These are phyloP conservation scores for Troglohyphantes excavatus DNA, from an alignment of 2,888 invertebrate species.

Conservation along the genomic window DNA sequence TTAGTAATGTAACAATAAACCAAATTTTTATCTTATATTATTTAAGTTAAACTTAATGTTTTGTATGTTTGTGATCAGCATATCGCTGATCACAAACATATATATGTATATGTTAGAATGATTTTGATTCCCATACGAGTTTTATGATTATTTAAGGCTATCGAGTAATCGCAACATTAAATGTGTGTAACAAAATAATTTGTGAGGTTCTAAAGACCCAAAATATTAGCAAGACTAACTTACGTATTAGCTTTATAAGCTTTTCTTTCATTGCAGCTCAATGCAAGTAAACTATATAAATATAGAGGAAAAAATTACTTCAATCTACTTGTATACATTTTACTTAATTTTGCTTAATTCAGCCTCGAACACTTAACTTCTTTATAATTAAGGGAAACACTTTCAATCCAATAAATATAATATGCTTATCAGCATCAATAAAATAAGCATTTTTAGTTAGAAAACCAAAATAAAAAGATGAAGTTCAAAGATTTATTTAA, in stretches of 20 bases:
- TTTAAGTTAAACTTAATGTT: too few species aligned
- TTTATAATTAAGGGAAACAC: neutral
- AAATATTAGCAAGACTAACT: slow-evolving; percentile 42
- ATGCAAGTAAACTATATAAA: slow-evolving; percentile 44
- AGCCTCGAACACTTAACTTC: neutral
- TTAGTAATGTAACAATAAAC: too few species aligned
- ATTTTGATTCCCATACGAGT: too few species aligned
- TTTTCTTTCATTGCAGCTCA: slow-evolving; percentile 41
- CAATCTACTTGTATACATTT: slow-evolving; percentile 13
- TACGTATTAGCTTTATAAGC: slow-evolving; percentile 40
- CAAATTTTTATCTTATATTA: too few species aligned
- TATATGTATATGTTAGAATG: too few species aligned
- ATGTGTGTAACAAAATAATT: too few species aligned
- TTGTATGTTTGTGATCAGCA: too few species aligned
- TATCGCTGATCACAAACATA: too few species aligned
- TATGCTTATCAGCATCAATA: neutral
- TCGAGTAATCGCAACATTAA: too few species aligned
- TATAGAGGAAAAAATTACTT: slow-evolving; percentile 47
- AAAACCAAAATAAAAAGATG: neutral
- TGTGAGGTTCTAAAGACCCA: neutral
- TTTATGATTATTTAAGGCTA: too few species aligned
- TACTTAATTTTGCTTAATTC: neutral
- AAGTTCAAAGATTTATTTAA: too few species aligned
- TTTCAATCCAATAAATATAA: neutral
- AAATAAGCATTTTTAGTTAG: neutral